These are phyloP conservation scores for Prunella himalayana DNA, from an alignment of 2,113 vertebrate species.

Conservation along the genomic window DNA sequence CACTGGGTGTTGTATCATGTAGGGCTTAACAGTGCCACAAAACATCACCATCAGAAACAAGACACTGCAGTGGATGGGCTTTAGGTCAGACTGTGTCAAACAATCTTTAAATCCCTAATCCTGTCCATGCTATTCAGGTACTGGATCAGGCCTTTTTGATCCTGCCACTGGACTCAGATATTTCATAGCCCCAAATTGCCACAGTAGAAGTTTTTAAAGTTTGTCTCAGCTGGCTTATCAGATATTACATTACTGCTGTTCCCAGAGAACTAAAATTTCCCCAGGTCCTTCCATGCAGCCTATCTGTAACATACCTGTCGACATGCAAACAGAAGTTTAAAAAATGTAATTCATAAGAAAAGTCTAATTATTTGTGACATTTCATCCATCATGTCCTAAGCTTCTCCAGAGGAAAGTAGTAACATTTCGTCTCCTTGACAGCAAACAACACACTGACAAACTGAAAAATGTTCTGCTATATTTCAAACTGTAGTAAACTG, in stretches of 20 bases:
- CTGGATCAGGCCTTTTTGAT: not conserved
- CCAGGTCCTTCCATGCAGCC: slow-evolving; percentile 25
- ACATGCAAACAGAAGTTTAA: slow-evolving; percentile 52
- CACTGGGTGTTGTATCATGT: not conserved
- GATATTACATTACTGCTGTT: slow-evolving; percentile 12
- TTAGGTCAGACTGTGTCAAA: not conserved
- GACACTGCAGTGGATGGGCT: not conserved
- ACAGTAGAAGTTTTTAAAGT: not conserved
- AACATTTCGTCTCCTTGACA: slow-evolving; percentile 70
- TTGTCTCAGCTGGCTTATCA: not conserved
- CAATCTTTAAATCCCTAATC: not conserved
- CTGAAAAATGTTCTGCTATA: slow-evolving; percentile 63
- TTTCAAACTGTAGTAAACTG: slow-evolving; percentile 60
- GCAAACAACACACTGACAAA: slow-evolving; percentile 63
- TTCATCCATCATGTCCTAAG: slow-evolving; percentile 69
- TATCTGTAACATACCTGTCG: slow-evolving; percentile 56
- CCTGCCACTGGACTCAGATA: not conserved
- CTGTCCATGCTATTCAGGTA: not conserved
- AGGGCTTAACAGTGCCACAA: not conserved
- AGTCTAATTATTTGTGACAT: slow-evolving; percentile 73
- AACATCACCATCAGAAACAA: not conserved
- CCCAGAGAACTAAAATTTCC: slow-evolving; percentile 30
- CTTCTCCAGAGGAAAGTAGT: slow-evolving; percentile 62
- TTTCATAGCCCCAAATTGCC: not conserved
- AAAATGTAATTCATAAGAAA: slow-evolving; percentile 63